Conservation (phyloP, 2,797 vertebrate genomes). For the Gymnoscopelus microlampas region DNA sequence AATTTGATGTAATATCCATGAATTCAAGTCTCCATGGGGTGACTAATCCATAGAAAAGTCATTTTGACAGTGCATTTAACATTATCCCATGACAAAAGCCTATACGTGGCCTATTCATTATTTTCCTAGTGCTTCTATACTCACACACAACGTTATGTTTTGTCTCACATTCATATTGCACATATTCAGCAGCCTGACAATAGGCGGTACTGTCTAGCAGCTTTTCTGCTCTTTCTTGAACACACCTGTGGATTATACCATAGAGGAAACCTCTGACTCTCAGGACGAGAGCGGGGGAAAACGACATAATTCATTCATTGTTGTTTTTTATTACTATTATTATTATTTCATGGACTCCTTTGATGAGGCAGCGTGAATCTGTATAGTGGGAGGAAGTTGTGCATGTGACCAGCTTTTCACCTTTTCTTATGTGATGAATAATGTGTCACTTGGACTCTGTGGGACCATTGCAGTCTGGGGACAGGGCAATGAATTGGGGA, state of each 20-base stretch:
- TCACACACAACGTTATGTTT: constrained; percentile 10
- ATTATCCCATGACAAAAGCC: no score
- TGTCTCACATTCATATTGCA: no score
- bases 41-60: no score
- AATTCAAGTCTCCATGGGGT: no score
- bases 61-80: no score
- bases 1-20: no score
- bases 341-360: constrained; percentile 78
- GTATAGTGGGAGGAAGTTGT: constrained; percentile 77
- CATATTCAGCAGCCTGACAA: no score
- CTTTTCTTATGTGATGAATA: constrained; percentile 79
- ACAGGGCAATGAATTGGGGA: constrained; percentile 43
- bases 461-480: constrained; percentile 58
- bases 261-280: constrained; percentile 56
- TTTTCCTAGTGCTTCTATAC: no score
- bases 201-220: no score
- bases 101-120: no score
- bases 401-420: constrained; percentile 88
- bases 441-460: constrained; percentile 75
- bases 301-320: constrained; percentile 67
- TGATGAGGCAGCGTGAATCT: constrained; percentile 68
- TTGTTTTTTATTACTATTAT: constrained; percentile 56
- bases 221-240: no score
- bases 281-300: constrained; percentile 47
- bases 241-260: no score